Percentiles rank a stretch among this genome's conserved stretches.
Conservation (phyloP, 2,113 vertebrate genomes). For the Malurus melanocephalus region DNA sequence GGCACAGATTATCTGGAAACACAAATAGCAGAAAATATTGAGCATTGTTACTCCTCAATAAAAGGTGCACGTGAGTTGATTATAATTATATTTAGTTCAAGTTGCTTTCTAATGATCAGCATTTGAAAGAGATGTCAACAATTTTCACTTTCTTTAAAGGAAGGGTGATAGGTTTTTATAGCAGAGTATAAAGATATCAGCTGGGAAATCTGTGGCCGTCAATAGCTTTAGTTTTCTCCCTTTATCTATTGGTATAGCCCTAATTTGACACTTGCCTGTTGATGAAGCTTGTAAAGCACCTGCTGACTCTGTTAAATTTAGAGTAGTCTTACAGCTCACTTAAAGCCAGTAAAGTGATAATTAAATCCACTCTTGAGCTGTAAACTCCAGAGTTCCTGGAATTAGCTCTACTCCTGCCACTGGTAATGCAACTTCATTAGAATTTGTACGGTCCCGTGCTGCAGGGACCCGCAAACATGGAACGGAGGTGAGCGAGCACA, state of each 20-base stretch:
- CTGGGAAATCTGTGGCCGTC: slow-evolving; percentile 57
- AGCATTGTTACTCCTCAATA: slow-evolving; percentile 57
- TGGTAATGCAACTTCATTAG: background rate
- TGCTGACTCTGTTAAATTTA: slow-evolving; percentile 53
- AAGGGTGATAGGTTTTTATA: slow-evolving; percentile 74
- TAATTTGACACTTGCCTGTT: slow-evolving; percentile 67
- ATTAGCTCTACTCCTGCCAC: slow-evolving; percentile 6
- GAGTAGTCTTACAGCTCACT: slow-evolving; percentile 59
- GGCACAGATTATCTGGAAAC: slow-evolving; percentile 46
- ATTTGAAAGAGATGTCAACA: slow-evolving; percentile 69
- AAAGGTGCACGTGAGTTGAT: slow-evolving; percentile 53
- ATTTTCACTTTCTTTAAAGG: slow-evolving; percentile 70
- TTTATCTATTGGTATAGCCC: slow-evolving; percentile 71
- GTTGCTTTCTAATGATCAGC: slow-evolving; percentile 62
- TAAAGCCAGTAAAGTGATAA: slow-evolving; percentile 60
- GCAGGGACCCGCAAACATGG: rapidly evolving
- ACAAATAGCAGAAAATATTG: slow-evolving; percentile 25
- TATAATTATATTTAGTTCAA: slow-evolving; percentile 56
- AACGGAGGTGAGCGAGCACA: rapidly evolving
- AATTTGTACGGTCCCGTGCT: background rate
- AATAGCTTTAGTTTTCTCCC: slow-evolving; percentile 44
- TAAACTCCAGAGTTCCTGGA: slow-evolving; percentile 46
- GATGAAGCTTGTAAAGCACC: slow-evolving; percentile 64
- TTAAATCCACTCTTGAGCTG: slow-evolving; percentile 63
- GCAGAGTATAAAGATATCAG: slow-evolving; percentile 73